Evolutionary conservation across 1,140 invertebrate species (phyloP).

Genomic region (Lepidurus arcticus): DNA sequence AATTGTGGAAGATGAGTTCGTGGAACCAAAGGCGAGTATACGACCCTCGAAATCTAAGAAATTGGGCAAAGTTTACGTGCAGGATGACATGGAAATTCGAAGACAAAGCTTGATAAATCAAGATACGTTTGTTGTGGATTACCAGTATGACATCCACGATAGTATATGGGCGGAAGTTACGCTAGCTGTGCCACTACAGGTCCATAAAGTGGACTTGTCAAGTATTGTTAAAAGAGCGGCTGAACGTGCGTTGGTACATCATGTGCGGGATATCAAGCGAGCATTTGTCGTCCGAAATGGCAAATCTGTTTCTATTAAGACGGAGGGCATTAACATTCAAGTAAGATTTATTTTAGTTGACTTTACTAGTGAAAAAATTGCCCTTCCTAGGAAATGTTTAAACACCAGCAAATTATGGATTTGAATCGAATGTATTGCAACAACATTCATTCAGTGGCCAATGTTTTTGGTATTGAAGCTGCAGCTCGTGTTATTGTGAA

Average conservation of each 20-base stretch:
- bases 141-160: conserved; percentile 65
- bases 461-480: conserved; percentile 93
- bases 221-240: conserved; percentile 70
- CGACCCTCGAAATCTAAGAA: background rate
- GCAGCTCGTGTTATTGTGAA: conserved; percentile 77
- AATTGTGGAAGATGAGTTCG: background rate
- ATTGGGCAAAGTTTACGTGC: background rate
- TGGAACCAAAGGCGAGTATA: background rate
- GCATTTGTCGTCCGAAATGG: conserved; percentile 61
- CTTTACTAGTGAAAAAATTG: background rate
- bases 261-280: conserved; percentile 72
- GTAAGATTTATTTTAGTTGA: conserved; percentile 45
- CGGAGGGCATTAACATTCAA: conserved; percentile 89
- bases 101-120: conserved; percentile 40
- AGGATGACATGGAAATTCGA: conserved; percentile 33
- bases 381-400: conserved; percentile 67
- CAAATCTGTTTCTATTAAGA: conserved; percentile 63
- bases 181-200: conserved; percentile 53
- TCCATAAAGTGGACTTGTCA: conserved; percentile 61
- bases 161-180: conserved; percentile 69
- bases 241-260: conserved; percentile 65
- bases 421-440: conserved; percentile 85
- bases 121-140: conserved; percentile 54
- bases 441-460: conserved; percentile 84
- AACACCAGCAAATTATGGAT: conserved; percentile 73